Percentiles rank a stretch among this genome's conserved stretches.
These are phyloP conservation scores for Steinernema feltiae DNA, from an alignment of 1,140 invertebrate genomes.

Conservation along the genomic window DNA sequence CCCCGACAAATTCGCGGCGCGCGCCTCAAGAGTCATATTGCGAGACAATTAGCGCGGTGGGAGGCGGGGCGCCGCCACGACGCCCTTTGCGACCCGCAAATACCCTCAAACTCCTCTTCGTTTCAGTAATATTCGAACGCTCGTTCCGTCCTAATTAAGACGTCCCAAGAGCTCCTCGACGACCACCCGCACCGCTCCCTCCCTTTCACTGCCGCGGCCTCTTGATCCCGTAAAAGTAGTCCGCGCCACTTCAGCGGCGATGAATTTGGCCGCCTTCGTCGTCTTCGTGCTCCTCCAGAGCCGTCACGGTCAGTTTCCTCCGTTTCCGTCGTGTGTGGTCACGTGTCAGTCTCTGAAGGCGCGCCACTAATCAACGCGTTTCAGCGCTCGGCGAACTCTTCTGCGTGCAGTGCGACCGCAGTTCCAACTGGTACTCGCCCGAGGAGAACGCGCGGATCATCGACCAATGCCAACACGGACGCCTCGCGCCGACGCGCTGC, in stretches of 20 bases:
- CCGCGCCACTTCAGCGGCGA: not conserved
- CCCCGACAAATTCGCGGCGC: not conserved
- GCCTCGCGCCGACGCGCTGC: slow-evolving; percentile 38
- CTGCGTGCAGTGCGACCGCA: slow-evolving; percentile 49
- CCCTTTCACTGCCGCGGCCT: not conserved
- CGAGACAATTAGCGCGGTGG: not conserved
- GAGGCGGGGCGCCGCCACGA: not conserved
- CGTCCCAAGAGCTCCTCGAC: not conserved
- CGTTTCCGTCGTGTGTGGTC: no score
- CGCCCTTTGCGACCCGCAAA: not conserved
- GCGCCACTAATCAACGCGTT: not conserved
- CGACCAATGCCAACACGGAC: slow-evolving; percentile 36
- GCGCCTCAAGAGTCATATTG: not conserved
- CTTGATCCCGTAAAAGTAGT: not conserved
- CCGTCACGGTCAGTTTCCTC: not conserved
- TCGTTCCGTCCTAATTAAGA: not conserved
- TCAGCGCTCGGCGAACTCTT: not conserved
- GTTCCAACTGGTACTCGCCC: slow-evolving; percentile 44
- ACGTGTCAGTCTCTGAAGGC: no score
- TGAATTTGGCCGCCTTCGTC: not conserved
- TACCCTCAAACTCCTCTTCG: no score
- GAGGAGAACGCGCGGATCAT: slow-evolving; percentile 49
- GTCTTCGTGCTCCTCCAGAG: not conserved
- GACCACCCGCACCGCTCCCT: not conserved
- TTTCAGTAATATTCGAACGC: not conserved